phyloP scores from a whole-genome alignment of 2,888 invertebrate species.

The Lepidochitona cinerea region DNA sequence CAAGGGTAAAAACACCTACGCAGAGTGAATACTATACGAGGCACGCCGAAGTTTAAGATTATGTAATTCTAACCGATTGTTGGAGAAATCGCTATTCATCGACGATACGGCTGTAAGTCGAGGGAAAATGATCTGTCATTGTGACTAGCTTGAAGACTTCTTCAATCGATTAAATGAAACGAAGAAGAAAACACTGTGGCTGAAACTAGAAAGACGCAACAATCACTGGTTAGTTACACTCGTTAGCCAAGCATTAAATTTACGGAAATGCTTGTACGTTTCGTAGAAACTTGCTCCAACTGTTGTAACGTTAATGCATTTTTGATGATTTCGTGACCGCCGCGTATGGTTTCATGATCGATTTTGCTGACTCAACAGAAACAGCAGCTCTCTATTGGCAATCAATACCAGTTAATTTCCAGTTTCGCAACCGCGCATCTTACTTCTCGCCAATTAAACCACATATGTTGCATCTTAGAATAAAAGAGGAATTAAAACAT shows the following conservation, averaged over 20 bases:
- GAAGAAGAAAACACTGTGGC: neutral
- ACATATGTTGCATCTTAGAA: too few relatives aligned
- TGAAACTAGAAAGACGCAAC: neutral
- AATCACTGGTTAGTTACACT: neutral
- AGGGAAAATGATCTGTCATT: neutral
- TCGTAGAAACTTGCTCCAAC: neutral
- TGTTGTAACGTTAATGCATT: slow-evolving; percentile 3
- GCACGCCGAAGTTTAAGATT: neutral
- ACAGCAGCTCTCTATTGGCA: too few relatives aligned
- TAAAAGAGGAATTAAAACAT: too few relatives aligned
- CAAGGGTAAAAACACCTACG: too few relatives aligned
- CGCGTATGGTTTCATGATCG: neutral
- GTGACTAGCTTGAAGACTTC: neutral
- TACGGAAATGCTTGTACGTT: slow-evolving; percentile 1
- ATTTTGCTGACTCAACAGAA: too few relatives aligned
- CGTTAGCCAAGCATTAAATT: neutral
- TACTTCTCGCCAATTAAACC: too few relatives aligned
- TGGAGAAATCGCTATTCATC: slow-evolving; percentile 2
- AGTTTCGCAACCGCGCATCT: too few relatives aligned
- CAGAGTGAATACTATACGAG: too few relatives aligned
- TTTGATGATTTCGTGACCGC: slow-evolving; percentile 1
- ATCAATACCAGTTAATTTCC: too few relatives aligned
- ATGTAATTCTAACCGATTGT: neutral
- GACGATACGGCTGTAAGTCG: neutral
- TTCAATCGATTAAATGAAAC: slow-evolving; percentile 1